Evolutionary conservation across 2,797 vertebrate species (phyloP).

Genomic region (Pterois miles): DNA sequence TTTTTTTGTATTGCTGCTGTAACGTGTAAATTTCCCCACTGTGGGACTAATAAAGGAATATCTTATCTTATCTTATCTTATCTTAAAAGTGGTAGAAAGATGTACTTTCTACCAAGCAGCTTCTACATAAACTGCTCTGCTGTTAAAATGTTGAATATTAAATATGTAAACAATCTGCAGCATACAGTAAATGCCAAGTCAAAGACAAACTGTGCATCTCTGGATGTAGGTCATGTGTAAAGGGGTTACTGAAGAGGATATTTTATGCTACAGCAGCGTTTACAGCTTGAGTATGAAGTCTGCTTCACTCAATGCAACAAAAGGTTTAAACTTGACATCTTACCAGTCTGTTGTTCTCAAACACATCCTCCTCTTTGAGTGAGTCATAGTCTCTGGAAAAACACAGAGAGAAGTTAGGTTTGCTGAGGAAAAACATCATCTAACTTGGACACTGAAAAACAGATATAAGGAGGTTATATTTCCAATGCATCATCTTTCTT

Average conservation of each 20-base stretch:
- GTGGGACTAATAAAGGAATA: too few relatives aligned
- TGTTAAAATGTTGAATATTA: conserved; percentile 11
- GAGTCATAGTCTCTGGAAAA: conserved; percentile 90
- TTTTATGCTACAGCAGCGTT: conserved; percentile 15
- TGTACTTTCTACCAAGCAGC: not conserved
- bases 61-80: too few relatives aligned
- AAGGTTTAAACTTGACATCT: conserved; percentile 64
- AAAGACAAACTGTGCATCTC: conserved; percentile 4
- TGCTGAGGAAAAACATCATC: not conserved
- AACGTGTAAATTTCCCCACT: too few relatives aligned
- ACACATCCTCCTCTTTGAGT: conserved; percentile 93
- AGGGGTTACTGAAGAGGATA: conserved; percentile 27
- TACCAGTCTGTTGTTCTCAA: conserved; percentile 96
- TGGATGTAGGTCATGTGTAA: not conserved
- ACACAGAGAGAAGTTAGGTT: conserved; percentile 24
- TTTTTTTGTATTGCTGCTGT: too few relatives aligned
- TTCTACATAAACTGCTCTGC: conserved; percentile 7
- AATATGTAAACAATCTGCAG: conserved; percentile 19
- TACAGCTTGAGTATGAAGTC: not conserved
- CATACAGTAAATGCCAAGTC: not conserved
- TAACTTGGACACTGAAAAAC: not conserved
- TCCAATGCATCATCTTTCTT: not conserved
- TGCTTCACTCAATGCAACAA: conserved; percentile 4
- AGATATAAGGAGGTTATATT: not conserved
- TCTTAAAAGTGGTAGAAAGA: not conserved